Conservation (phyloP, 2,797 vertebrate species). For the Zalophus californianus region DNA sequence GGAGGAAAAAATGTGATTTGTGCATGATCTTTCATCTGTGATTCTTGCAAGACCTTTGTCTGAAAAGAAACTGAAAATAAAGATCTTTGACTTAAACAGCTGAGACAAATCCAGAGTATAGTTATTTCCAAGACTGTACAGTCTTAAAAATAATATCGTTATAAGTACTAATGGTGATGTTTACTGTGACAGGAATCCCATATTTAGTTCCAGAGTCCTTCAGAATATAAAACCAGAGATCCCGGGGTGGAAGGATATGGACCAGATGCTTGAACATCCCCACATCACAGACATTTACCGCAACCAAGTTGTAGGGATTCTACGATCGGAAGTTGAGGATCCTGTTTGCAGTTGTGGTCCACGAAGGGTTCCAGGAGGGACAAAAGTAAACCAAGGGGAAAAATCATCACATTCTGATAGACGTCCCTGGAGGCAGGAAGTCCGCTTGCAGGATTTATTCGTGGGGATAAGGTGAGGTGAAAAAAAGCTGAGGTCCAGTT, state of each 20-base stretch:
- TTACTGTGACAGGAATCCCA: not conserved
- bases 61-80: conserved; percentile 66
- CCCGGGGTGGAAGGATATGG: fast-evolving
- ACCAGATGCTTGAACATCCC: not conserved
- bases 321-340: not conserved
- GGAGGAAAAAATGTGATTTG: not conserved
- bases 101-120: not conserved
- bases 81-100: conserved; percentile 50
- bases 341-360: not conserved
- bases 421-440: not conserved
- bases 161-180: not conserved
- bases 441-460: not conserved
- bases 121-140: not conserved
- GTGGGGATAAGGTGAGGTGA: not conserved
- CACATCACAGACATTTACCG: not conserved
- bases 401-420: not conserved
- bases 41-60: conserved; percentile 44
- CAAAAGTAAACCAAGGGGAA: not conserved
- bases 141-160: not conserved
- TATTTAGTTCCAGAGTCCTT: not conserved
- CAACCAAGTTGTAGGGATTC: not conserved
- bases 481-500: not conserved
- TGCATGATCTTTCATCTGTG: not conserved
- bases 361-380: not conserved
- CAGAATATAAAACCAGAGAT: not conserved